Conservation (phyloP, 2,888 invertebrate species). For the Noctua janthina region DNA sequence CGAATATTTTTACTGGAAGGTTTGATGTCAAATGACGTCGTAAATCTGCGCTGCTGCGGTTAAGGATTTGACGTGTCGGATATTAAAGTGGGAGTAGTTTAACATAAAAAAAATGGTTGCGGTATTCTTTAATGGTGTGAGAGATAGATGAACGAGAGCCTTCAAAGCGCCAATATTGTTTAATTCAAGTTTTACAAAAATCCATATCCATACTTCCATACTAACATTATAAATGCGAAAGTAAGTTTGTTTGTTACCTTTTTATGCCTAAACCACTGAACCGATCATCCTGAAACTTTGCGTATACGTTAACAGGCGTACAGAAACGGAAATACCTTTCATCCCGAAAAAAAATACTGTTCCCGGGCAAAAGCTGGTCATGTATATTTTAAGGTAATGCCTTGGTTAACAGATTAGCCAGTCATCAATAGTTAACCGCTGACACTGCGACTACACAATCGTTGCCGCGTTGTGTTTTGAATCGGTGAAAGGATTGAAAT, state of each 20-base stretch:
- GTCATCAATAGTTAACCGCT: not conserved
- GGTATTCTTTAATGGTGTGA: not conserved
- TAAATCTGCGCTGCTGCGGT: conserved; percentile 51
- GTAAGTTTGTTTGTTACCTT: too few species aligned
- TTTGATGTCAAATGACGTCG: conserved; percentile 47
- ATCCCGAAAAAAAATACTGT: too few species aligned
- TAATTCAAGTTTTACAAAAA: not conserved
- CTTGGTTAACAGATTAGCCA: not conserved
- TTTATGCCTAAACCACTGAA: too few species aligned
- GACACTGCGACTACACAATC: not conserved
- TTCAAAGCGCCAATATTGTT: not conserved
- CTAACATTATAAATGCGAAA: too few species aligned
- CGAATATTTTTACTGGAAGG: conserved; percentile 28
- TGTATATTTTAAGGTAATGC: not conserved
- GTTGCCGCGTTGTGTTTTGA: not conserved
- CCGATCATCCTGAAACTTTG: too few species aligned
- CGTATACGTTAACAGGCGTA: too few species aligned
- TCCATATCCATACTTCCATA: too few species aligned
- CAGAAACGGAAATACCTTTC: too few species aligned
- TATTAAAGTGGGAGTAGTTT: conserved; percentile 46
- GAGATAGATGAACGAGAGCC: not conserved
- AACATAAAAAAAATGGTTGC: conserved; percentile 9
- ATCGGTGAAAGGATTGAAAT: not conserved
- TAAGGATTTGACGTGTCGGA: conserved; percentile 29
- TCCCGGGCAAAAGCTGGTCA: too few species aligned